Evolutionary conservation across 2,888 invertebrate species (phyloP).

Genomic region (Nymphalis c-album): DNA sequence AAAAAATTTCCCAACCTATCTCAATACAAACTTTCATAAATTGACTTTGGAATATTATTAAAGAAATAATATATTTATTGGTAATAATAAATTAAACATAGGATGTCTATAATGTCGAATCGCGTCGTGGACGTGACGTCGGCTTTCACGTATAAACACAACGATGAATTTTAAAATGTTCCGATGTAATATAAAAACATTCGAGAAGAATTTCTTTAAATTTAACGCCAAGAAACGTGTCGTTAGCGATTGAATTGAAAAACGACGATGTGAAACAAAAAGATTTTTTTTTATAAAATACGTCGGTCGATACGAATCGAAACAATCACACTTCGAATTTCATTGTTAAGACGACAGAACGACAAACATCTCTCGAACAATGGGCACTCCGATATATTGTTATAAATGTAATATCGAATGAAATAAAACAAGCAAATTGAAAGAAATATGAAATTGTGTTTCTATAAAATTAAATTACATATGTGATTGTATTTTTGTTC

Average conservation of each 20-base stretch:
- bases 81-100: background rate
- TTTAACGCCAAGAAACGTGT: conserved; percentile 37
- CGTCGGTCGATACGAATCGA: conserved; percentile 59
- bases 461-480: conserved; percentile 1
- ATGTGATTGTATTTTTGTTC: background rate
- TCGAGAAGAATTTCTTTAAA: conserved; percentile 34
- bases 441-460: background rate
- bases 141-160: conserved; percentile 16
- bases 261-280: conserved; percentile 27
- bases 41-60: background rate
- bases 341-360: conserved; percentile 59
- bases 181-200: conserved; percentile 27
- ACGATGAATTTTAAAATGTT: conserved; percentile 30
- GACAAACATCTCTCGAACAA: conserved; percentile 54
- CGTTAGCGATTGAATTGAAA: conserved; percentile 29
- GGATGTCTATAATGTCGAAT: conserved; percentile 4
- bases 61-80: too few species aligned
- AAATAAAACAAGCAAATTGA: conserved; percentile 25
- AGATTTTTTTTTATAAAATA: conserved; percentile 51
- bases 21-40: too few species aligned
- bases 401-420: conserved; percentile 23
- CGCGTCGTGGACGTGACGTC: conserved; percentile 13
- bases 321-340: conserved; percentile 64
- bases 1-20: background rate
- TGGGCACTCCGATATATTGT: conserved; percentile 38